These are phyloP conservation scores for Mormoops blainvillei DNA, from an alignment of 2,113 vertebrate genomes.

Conservation along the genomic window DNA sequence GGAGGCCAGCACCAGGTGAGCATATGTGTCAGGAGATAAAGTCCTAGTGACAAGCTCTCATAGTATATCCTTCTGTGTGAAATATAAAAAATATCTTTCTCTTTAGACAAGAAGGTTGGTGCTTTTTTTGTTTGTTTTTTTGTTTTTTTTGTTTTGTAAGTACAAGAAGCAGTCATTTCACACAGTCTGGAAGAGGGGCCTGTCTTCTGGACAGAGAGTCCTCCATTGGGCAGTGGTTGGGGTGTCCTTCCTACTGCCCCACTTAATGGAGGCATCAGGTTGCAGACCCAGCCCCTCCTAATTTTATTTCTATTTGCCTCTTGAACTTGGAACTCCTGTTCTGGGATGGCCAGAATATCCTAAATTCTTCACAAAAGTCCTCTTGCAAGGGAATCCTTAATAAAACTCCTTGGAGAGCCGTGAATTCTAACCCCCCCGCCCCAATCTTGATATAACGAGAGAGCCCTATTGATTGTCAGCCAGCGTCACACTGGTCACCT, in stretches of 20 bases:
- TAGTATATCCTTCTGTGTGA: background rate
- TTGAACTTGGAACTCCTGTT: slow-evolving; percentile 18
- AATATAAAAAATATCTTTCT: background rate
- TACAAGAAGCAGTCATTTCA: background rate
- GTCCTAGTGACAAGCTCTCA: background rate
- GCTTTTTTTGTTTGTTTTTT: no score
- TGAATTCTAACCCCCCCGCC: background rate
- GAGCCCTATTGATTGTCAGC: background rate
- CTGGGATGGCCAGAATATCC: background rate
- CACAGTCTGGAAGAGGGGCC: background rate
- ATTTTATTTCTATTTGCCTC: slow-evolving; percentile 28
- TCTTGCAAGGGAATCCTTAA: background rate
- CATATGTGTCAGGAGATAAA: background rate
- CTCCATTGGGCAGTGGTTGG: background rate
- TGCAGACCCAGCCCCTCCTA: background rate
- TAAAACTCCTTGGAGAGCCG: background rate
- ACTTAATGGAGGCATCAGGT: background rate
- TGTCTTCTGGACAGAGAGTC: background rate
- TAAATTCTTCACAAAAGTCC: background rate
- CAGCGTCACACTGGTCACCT: background rate
- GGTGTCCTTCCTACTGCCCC: background rate
- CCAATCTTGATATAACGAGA: background rate
- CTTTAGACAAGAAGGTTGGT: background rate
- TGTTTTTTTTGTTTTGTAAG: background rate
- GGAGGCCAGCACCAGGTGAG: background rate